Conservation (phyloP, 1,140 invertebrate genomes). For the Calephelis nemesis region DNA sequence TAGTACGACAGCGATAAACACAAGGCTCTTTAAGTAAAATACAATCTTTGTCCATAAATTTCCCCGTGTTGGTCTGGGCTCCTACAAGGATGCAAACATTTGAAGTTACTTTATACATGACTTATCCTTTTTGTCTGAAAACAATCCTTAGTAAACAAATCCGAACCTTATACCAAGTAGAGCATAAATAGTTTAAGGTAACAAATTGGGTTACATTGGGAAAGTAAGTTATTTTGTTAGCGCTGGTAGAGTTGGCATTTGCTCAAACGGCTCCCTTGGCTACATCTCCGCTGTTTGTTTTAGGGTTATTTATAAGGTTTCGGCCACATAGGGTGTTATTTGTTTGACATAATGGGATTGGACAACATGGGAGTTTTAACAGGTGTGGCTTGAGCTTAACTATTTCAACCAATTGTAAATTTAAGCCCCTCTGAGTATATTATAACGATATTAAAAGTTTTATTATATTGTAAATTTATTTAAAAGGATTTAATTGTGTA, state of each 20-base stretch:
- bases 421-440: no score
- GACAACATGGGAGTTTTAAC: constrained; percentile 7
- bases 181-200: constrained; percentile 15
- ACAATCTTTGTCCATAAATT: no score
- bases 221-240: constrained; percentile 17
- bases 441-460: no score
- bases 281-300: constrained; percentile 16
- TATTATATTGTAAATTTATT: no score
- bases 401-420: neutral
- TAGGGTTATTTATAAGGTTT: constrained; percentile 8
- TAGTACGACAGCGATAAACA: no score
- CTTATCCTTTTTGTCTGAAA: no score
- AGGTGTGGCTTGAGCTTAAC: neutral
- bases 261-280: constrained; percentile 15
- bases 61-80: no score
- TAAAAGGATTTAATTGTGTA: no score
- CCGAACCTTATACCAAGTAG: neutral
- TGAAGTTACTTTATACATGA: no score
- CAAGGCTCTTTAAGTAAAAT: no score
- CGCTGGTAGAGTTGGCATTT: constrained; percentile 13
- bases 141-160: neutral
- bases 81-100: no score
- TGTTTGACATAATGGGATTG: constrained; percentile 11
- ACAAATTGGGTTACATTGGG: constrained; percentile 11
- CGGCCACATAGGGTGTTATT: neutral